Base-by-base conservation (phyloP, 2,797 vertebrate species). In the Alcedo atthis region DNA sequence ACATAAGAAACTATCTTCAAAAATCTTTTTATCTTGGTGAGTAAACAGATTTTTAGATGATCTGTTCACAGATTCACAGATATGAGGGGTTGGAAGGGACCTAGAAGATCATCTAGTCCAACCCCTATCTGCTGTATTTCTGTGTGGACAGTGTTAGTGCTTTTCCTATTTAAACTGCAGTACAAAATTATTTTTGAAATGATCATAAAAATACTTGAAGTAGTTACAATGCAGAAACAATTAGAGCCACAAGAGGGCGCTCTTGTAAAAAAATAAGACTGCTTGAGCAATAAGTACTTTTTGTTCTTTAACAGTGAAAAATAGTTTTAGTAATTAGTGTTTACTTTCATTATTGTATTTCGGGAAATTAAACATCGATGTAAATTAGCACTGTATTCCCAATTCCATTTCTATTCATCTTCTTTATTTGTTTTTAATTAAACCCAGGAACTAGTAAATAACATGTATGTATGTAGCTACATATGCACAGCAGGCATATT, bases 231-330 rank as follows among this genome's bases (percentile, higher is more conserved):
- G 91, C 84, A 97, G 87, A 94, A 94, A 94, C 58, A 55, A 2
- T 45, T 91, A 21, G 1, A 78, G 10, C 96, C 98, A 98, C 96
- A 96, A 97, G 98, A 96, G 97, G 87, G 98, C 73, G 95, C 96
- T 96, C 84, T 98, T 97, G 97, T 97, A 97, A 97, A 98, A 97
- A 92, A 78, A 82, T 85, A 79, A 82, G 12, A 10, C 26, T 84
- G 11, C 26, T 28, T 68, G 37, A 87, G 59, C 80, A 82, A 80
- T 51, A 67, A 61, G n/a, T 42, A 42, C 15, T 30, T 85, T 91
- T 94, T 95, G 6, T 17, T 30, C n/a, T 89, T 83, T 64, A 43
- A 71, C 77, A 73, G 73, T 6, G 40, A 85, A 92, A 94, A 90
- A 59, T 74, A 85, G 19, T 49, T 90, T 85, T 57, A 70, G 49